Evolutionary conservation across 2,113 vertebrate genomes (phyloP).

Genomic region (Falco punctatus): DNA sequence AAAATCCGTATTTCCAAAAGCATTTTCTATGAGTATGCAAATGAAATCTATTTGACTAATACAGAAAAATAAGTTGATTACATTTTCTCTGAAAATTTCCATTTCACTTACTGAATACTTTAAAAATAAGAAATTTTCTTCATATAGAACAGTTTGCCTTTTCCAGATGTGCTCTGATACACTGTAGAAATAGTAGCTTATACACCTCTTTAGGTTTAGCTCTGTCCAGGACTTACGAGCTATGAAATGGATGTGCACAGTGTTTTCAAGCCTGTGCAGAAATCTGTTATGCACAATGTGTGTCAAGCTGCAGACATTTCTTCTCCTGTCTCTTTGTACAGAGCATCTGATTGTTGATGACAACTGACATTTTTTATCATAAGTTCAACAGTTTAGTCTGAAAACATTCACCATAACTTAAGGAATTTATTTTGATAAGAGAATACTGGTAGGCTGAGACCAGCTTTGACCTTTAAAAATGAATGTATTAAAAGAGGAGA

Average conservation of each 20-base stretch:
- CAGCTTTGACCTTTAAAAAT: constrained; percentile 31
- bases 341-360: constrained; percentile 30
- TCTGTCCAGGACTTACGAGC: neutral
- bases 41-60: neutral
- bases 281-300: neutral
- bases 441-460: neutral
- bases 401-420: constrained; percentile 24
- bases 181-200: neutral
- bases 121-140: neutral
- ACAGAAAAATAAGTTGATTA: neutral
- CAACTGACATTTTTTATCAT: constrained; percentile 54
- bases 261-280: neutral
- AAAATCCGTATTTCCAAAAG: neutral
- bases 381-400: constrained; percentile 39
- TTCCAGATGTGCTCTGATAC: neutral
- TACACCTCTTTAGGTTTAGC: constrained; percentile 12
- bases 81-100: neutral
- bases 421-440: constrained; percentile 39
- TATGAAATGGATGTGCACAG: neutral
- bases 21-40: neutral
- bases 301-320: neutral
- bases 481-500: neutral
- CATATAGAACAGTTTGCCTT: neutral
- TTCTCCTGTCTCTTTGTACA: neutral
- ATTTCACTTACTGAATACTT: neutral